These are phyloP conservation scores for Zaprionus nigranus DNA, from an alignment of 1,140 invertebrate species.

Conservation along the genomic window DNA sequence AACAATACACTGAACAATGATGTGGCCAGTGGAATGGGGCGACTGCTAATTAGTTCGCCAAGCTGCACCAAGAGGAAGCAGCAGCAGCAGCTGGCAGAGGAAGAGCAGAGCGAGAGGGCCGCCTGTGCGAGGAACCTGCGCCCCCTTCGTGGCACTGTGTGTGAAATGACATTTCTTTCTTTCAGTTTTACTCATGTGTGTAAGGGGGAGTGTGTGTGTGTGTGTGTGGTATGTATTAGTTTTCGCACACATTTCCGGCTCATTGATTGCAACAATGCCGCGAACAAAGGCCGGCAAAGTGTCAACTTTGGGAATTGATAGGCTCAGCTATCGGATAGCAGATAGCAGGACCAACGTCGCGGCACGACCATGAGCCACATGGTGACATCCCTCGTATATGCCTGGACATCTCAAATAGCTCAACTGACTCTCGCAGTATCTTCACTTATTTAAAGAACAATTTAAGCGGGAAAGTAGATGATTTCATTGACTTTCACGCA, in stretches of 20 bases:
- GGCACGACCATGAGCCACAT: neutral
- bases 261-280: conserved; percentile 44
- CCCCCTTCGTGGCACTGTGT: neutral
- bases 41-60: conserved; percentile 32
- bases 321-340: conserved; percentile 37
- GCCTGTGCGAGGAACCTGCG: conserved; percentile 13
- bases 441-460: conserved; percentile 13
- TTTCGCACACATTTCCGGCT: conserved; percentile 47
- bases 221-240: conserved; percentile 13
- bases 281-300: conserved; percentile 48
- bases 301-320: conserved; percentile 56
- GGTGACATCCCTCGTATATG: neutral
- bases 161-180: neutral
- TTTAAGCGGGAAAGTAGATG: neutral
- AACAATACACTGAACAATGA: conserved; percentile 37
- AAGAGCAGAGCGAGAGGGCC: neutral
- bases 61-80: neutral
- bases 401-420: neutral
- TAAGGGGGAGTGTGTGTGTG: neutral
- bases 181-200: neutral
- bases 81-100: neutral
- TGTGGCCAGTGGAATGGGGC: conserved; percentile 7
- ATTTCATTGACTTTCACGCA: neutral
- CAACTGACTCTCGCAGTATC: neutral
- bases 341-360: conserved; percentile 1